phyloP scores from a whole-genome alignment of 2,113 vertebrate species.

The Oryzias woworae region DNA sequence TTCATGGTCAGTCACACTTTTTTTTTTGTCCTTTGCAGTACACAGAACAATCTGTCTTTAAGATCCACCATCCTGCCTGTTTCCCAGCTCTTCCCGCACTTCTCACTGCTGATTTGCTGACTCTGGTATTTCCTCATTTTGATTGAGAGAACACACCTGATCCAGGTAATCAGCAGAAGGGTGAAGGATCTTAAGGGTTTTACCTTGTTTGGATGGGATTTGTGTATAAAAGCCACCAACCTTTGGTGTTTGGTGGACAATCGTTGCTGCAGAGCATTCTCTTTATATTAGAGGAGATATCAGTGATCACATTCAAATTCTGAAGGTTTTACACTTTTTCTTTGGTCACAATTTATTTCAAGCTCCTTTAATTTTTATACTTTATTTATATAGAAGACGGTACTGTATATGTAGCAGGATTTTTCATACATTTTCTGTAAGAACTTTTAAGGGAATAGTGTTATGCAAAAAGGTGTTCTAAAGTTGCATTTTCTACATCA shows the following conservation, averaged over 20 bases:
- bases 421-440: no score
- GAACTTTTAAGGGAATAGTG: no score
- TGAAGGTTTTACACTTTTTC: not conserved
- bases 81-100: no score
- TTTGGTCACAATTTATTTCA: not conserved
- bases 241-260: not conserved
- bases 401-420: no score
- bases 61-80: not conserved
- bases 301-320: not conserved
- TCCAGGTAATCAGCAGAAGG: no score
- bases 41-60: slow-evolving; percentile 12
- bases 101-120: no score
- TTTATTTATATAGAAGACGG: no score
- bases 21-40: slow-evolving; percentile 14
- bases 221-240: not conserved
- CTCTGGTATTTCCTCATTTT: no score
- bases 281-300: not conserved
- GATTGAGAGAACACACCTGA: no score
- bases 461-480: no score
- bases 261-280: not conserved
- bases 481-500: not conserved
- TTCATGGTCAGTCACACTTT: slow-evolving; percentile 21
- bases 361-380: not conserved
- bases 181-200: no score
- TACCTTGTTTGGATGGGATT: no score